Conservation (phyloP, 2,113 vertebrate species). For the Semnornis frantzii region DNA sequence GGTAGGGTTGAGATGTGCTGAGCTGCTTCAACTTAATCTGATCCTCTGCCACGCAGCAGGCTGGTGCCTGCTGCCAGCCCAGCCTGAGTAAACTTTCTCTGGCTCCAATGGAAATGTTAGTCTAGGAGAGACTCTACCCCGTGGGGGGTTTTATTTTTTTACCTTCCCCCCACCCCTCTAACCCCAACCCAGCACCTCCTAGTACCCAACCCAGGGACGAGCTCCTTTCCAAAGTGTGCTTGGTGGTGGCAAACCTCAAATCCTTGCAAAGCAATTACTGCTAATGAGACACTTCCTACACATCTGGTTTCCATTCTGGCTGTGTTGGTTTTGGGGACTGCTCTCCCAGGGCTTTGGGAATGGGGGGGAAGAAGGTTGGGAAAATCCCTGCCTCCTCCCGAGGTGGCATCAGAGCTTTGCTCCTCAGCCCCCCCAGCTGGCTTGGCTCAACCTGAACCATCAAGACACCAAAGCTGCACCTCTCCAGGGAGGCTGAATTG, state of each 20-base stretch:
- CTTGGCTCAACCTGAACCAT: background rate
- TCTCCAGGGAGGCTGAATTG: background rate
- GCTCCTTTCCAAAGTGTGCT: background rate
- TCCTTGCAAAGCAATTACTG: constrained; percentile 51
- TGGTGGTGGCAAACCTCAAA: constrained; percentile 63
- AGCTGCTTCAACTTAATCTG: background rate
- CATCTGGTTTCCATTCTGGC: constrained; percentile 55
- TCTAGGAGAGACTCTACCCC: background rate
- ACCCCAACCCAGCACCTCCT: background rate
- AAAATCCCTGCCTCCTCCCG: background rate
- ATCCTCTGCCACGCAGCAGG: background rate
- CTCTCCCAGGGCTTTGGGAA: background rate
- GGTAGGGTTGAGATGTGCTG: background rate
- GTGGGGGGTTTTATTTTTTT: background rate
- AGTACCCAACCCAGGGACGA: background rate
- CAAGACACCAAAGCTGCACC: background rate
- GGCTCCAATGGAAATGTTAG: background rate
- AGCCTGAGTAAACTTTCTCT: background rate
- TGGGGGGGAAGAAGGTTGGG: background rate
- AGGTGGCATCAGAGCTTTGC: background rate
- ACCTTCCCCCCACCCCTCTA: too few relatives aligned
- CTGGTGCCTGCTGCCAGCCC: background rate
- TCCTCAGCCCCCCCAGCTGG: background rate
- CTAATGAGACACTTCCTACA: constrained; percentile 68
- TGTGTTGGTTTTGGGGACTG: background rate